phyloP scores from a whole-genome alignment of 2,888 invertebrate genomes.

The Himalopsyche kuldschensis region DNA sequence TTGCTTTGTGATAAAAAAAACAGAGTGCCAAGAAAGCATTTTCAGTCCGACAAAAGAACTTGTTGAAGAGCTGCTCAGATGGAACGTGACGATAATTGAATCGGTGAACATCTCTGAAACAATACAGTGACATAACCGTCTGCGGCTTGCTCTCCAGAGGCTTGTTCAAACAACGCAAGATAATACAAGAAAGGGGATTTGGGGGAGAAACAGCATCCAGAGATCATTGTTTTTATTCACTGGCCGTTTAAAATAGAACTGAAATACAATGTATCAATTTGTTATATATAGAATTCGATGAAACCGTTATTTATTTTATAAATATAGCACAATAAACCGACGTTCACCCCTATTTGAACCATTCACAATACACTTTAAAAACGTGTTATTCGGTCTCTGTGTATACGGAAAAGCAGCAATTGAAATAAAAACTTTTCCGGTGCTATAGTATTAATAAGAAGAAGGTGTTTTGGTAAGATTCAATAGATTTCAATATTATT shows the following conservation, averaged over 20 bases:
- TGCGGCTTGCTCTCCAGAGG: neutral
- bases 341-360: too few species aligned
- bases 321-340: neutral
- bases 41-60: neutral
- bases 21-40: neutral
- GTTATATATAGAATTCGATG: neutral
- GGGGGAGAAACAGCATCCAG: neutral
- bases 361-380: too few species aligned
- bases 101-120: neutral
- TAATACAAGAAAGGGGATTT: neutral
- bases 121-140: neutral
- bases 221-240: neutral
- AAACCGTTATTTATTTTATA: neutral
- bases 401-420: too few species aligned
- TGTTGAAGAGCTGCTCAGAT: neutral
- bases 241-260: neutral
- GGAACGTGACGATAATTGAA: neutral
- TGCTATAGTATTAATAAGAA: too few species aligned
- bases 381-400: too few species aligned
- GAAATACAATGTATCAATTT: too few species aligned
- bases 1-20: neutral
- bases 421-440: too few species aligned
- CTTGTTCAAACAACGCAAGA: neutral
- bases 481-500: too few species aligned
- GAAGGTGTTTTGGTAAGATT: too few species aligned